phyloP scores from a whole-genome alignment of 1,140 invertebrate genomes.

The Rhopalosiphum maidis region DNA sequence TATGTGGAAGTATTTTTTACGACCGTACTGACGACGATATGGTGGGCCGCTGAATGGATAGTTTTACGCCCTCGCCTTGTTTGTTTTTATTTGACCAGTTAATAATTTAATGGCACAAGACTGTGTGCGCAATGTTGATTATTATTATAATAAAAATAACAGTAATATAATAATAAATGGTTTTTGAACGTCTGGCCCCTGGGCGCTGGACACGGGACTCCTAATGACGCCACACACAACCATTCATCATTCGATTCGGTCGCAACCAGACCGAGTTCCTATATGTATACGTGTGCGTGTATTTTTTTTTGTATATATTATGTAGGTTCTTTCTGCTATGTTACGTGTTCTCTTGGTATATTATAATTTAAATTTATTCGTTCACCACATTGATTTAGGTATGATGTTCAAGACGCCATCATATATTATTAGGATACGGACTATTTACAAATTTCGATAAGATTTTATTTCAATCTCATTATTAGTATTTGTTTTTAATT shows the following conservation, averaged over 20 bases:
- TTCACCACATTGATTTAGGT: slow-evolving; percentile 36
- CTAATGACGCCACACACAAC: slow-evolving; percentile 52
- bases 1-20: slow-evolving; percentile 11
- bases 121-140: slow-evolving; percentile 26
- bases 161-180: slow-evolving; percentile 54
- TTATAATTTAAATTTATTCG: slow-evolving; percentile 45
- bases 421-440: slow-evolving; percentile 8
- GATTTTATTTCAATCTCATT: slow-evolving; percentile 6
- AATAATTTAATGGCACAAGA: slow-evolving; percentile 55
- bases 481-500: slow-evolving; percentile 22
- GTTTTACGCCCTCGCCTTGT: slow-evolving; percentile 56
- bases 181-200: slow-evolving; percentile 51
- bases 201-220: slow-evolving; percentile 35
- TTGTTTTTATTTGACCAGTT: slow-evolving; percentile 57
- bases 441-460: background rate
- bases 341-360: background rate
- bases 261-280: background rate
- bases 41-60: slow-evolving; percentile 44
- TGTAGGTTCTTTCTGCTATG: background rate
- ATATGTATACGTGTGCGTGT: background rate
- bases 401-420: background rate
- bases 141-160: slow-evolving; percentile 53
- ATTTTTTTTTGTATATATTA: background rate
- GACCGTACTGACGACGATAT: background rate
- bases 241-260: slow-evolving; percentile 52